phyloP scores from a whole-genome alignment of 2,113 vertebrate species.

The Craseonycteris thonglongyai region DNA sequence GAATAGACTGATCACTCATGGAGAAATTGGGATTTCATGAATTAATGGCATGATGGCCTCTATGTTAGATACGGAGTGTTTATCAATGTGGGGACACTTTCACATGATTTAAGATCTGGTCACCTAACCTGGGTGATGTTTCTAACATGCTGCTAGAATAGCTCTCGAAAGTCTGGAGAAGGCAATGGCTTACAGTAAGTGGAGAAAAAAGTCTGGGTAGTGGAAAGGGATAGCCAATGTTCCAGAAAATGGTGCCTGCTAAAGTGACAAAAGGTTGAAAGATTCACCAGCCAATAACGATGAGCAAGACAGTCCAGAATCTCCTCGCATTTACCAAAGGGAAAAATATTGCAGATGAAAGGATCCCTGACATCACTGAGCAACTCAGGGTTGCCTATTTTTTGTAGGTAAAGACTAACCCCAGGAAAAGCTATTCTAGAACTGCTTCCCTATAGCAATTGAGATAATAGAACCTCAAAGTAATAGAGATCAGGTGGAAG shows the following conservation, averaged over 20 bases:
- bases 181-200: background rate
- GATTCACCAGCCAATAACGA: background rate
- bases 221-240: background rate
- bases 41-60: background rate
- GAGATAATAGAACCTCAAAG: background rate
- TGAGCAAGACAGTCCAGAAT: background rate
- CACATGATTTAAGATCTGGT: background rate
- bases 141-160: background rate
- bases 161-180: background rate
- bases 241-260: background rate
- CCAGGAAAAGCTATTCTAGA: background rate
- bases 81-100: background rate
- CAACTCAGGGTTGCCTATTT: background rate
- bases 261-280: background rate
- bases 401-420: background rate
- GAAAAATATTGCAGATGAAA: background rate
- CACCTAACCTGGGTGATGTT: background rate
- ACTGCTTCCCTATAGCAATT: background rate
- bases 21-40: background rate
- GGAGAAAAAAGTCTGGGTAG: background rate
- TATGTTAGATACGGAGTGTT: background rate
- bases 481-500: background rate
- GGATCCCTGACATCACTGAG: background rate
- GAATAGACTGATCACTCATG: background rate
- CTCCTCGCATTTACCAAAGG: background rate